Evolutionary conservation across 1,140 invertebrate species (phyloP).

Genomic region (Magallana angulata): DNA sequence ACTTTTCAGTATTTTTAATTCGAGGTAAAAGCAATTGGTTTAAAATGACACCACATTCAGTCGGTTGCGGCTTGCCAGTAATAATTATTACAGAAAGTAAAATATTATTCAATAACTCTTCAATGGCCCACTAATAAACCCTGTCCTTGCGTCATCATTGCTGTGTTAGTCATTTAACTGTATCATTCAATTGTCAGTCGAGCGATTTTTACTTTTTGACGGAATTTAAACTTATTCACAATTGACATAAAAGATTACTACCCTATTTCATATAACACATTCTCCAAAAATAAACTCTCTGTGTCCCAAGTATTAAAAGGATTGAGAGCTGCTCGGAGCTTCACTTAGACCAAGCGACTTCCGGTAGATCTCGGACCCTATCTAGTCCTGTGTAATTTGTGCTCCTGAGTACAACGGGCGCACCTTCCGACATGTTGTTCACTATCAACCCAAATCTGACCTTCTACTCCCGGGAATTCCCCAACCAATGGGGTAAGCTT

Average conservation of each 20-base stretch:
- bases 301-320: not conserved
- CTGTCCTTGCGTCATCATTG: not conserved
- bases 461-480: not conserved
- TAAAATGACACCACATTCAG: not conserved
- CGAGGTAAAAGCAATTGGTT: not conserved
- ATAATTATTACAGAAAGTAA: slow-evolving; percentile 1
- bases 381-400: not conserved
- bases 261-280: not conserved
- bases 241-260: slow-evolving; percentile 7
- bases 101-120: not conserved
- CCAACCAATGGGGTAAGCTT: not conserved
- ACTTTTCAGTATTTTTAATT: not conserved
- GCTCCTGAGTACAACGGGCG: not conserved
- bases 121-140: not conserved
- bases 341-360: too few relatives aligned
- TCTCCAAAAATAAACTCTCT: not conserved
- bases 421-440: not conserved
- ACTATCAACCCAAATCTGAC: not conserved
- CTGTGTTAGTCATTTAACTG: not conserved
- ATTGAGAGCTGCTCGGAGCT: too few relatives aligned
- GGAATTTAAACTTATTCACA: slow-evolving; percentile 11
- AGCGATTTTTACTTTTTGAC: not conserved
- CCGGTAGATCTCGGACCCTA: not conserved
- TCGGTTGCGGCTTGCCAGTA: not conserved
- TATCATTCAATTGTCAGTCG: not conserved